phyloP scores from a whole-genome alignment of 2,797 vertebrate species.

The Gallirallus australis region DNA sequence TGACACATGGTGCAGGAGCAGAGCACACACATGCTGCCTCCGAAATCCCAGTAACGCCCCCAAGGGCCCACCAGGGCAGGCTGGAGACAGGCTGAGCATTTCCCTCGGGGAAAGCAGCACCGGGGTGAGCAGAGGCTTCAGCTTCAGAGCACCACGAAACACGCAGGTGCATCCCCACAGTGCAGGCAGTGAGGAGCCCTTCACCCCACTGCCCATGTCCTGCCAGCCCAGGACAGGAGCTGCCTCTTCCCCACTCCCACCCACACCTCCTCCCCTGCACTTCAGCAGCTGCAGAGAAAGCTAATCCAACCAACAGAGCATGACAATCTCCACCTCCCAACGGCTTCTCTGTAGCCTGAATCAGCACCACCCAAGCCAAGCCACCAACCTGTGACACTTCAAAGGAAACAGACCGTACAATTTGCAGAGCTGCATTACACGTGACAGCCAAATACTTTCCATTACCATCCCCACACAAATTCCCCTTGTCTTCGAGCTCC shows the following conservation, averaged over 20 bases:
- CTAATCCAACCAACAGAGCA: not conserved
- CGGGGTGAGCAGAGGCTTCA: not conserved
- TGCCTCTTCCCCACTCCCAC: not conserved
- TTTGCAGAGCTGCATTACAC: not conserved
- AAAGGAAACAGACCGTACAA: not conserved
- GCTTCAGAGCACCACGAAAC: not conserved
- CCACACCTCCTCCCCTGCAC: not conserved
- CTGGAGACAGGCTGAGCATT: not conserved
- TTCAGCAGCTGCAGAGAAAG: not conserved
- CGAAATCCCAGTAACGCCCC: not conserved
- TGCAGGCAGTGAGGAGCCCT: rapidly evolving
- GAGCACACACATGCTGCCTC: not conserved
- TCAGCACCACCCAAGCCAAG: not conserved
- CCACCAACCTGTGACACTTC: not conserved
- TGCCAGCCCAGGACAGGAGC: not conserved
- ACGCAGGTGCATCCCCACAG: too few relatives aligned
- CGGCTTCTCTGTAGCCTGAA: not conserved
- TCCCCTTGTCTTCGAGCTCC: not conserved
- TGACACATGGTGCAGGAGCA: not conserved
- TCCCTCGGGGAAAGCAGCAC: not conserved
- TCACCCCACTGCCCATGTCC: not conserved
- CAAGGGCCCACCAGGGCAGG: not conserved
- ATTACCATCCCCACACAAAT: not conserved
- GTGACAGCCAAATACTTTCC: not conserved
- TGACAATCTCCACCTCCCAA: not conserved